Conservation (phyloP, 2,113 vertebrate species). For the Nerophis ophidion region DNA sequence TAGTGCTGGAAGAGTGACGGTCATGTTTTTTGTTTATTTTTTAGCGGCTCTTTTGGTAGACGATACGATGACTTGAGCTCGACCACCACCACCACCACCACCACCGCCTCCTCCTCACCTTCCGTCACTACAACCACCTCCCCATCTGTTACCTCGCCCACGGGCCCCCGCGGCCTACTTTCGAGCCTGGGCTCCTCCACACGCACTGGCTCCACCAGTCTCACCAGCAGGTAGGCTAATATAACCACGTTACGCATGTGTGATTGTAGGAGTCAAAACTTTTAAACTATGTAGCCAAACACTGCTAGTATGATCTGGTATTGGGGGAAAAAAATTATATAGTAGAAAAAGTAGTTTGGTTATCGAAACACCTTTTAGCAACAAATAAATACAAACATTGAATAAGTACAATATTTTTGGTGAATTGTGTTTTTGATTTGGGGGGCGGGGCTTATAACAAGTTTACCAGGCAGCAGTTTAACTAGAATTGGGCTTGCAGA, state of each 20-base stretch:
- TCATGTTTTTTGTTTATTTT: background rate
- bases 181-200: constrained; percentile 77
- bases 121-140: constrained; percentile 57
- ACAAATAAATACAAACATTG: too few species aligned
- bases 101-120: constrained; percentile 72
- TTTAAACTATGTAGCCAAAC: too few species aligned
- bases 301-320: too few species aligned
- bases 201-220: constrained; percentile 70
- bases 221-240: constrained; percentile 80
- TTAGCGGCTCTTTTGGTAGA: constrained; percentile 90
- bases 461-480: too few species aligned
- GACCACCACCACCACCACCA: constrained; percentile 75
- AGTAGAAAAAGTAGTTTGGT: too few species aligned
- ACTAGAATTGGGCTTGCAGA: too few species aligned
- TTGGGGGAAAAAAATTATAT: too few species aligned
- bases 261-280: background rate
- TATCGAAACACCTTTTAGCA: too few species aligned
- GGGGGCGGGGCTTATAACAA: too few species aligned
- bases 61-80: constrained; percentile 86
- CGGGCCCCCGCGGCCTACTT: constrained; percentile 82
- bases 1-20: too few species aligned
- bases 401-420: too few species aligned
- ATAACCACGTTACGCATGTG: background rate
- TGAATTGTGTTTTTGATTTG: too few species aligned
- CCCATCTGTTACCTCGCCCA: constrained; percentile 92